Base-by-base conservation (phyloP, 2,888 invertebrate species). In the Netelia fuscicornis region DNA sequence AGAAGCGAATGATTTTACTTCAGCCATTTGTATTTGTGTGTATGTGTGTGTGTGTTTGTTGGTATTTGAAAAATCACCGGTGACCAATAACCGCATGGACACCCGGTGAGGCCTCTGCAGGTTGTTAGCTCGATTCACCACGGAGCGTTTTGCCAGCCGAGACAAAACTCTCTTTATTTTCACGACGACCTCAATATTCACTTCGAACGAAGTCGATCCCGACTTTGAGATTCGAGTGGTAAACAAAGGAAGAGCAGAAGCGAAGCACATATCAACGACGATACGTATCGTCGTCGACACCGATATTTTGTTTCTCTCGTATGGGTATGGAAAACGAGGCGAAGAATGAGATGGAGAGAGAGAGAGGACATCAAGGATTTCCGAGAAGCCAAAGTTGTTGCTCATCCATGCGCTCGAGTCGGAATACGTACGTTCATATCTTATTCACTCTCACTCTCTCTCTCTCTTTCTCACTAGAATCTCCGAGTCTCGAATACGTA, bases 351-450 rank as follows among this genome's bases (percentile, higher is more conserved):
- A 17, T 56, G 17, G 67, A 52, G 37, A 56, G n/a, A 52, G 54
- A 54, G 54, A 54, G 54, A 54, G 48, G 13, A 60, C 71, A 85
- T 82, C 86, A 88, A 89, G 87, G 87, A 86, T 87, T 87, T 89
- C 88, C 77, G 85, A 86, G 89, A 88, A 89, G 77, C 78, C 79
- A 75, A 79, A 62, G 70, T 64, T 70, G 64, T 71, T 80, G 56
- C 77, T 81, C 84, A 68, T 70, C 70, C 76, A 67, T 37, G 60
- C 44, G 65, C 9, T 23, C 37, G 44, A 30, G 42, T 11, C 5
- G 23, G 48, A 20, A 23, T 48, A 37, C 20, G 23, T 48, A 8
- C 42, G 48, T 68, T 2, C 9, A 68, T 23, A 1, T 48, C 13
- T 37, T 20, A 8, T 48, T 42, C 13, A 8, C 42, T 37, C 42